Evolutionary conservation across 1,140 invertebrate genomes (phyloP), one percentile per base, ranked within the genome.

Genomic region (Drosophila bifasciata): DNA sequence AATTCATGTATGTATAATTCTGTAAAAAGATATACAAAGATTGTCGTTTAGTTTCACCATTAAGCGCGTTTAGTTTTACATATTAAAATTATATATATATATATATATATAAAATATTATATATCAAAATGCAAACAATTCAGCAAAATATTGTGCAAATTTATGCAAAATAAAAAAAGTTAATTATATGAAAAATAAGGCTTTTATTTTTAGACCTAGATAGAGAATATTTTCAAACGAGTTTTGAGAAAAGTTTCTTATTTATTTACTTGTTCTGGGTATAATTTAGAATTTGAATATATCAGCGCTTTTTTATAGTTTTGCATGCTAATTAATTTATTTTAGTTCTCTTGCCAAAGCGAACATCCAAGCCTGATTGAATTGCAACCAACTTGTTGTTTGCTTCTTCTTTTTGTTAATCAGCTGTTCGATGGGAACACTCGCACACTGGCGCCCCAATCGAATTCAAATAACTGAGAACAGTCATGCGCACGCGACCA

Each of bases 151-250:
- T 80, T 80, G 63, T 80, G 80, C 81, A 86, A 86, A 70, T 67
- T 64, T 67, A 77, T 86, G 81, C 83, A 70, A 85, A 76, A 70
- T 85, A 86, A 85, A 85, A 85, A 85, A 67, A 64, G 81, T 85
- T 85, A 58, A 86, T 77, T 85, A 75, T 70, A 77, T 68, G 52
- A 60, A 67, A 64, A 68, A 62, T 52, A 61, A 28, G 11, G 32
- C 2, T 11, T 11, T 11, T 9, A 9, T 28, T 25, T 25, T 0
- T 25, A 25, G 23, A 25, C 23, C 19, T 2, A 21, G 19, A 21
- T 0, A 21, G 19, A 25, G 23, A 25, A 25, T 25, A 25, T 25
- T 25, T 25, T 25, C 23, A 7, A n/a, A n/a, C n/a, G n/a, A n/a
- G n/a, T 6, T 25, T 7, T 6, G n/a, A n/a, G n/a, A n/a, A n/a